Base-by-base conservation (phyloP, 2,113 vertebrate genomes). In the Euleptes europaea region DNA sequence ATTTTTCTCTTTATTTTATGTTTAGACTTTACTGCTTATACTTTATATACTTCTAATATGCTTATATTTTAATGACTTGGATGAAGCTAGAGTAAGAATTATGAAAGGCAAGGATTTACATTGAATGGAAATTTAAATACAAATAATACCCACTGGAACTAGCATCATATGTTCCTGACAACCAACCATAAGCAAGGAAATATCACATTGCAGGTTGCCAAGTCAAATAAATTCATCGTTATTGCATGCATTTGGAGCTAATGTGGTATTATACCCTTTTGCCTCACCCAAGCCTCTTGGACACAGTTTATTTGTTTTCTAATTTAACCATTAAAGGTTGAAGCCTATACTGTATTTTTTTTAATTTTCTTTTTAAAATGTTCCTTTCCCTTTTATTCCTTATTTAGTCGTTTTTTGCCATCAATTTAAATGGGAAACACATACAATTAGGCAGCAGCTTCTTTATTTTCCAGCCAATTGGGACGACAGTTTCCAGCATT, bases 91-190 rank as follows among this genome's bases (percentile, higher is more conserved):
- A 14, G 44, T 49, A 80, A 57, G 33, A 57, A 44, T 7, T 35
- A 54, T 35, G 63, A 49, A 40, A 49, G 33, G 11, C 33, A 14
- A 6, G 40, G 49, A 80, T 26, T 86, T 26, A n/a, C 35, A n/a
- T n/a, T 67, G 76, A 69, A 21, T 76, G 23, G 79, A 86, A 76
- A 86, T 69, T 70, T 69, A 44, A 76, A 67, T 76, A 44, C 40
- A 47, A 76, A 78, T 11, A 33, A 69, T 69, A 21, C 14, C 65
- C 40, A 23, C 31, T 70, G 63, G 47, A 51, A 84, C 23, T 40
- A 84, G 69, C 33, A 35, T 57, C 47, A 57, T 26, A 86, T 51
- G 72, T 35, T 69, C 63, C 79, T 21, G 10, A 75, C 21, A 40
- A 49, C 23, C 63, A 23, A 63, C 35, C 54, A 78, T 26, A 78